phyloP scores from a whole-genome alignment of 2,797 vertebrate genomes.

The Rhinoraja longicauda region DNA sequence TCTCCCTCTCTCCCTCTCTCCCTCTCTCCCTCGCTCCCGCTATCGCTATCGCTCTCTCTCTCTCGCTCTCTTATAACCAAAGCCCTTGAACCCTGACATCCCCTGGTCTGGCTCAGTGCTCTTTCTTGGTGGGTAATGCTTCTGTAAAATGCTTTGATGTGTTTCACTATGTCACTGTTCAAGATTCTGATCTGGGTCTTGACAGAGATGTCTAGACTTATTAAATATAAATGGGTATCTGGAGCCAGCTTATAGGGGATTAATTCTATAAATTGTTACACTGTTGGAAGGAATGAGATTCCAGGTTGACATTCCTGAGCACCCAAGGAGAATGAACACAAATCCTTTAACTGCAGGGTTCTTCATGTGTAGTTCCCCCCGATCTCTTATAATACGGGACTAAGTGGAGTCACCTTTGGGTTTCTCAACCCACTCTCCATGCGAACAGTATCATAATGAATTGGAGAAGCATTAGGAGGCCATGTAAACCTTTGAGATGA shows the following conservation, averaged over 20 bases:
- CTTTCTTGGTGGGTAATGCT: background rate
- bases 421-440: background rate
- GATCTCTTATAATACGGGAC: no score
- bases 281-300: background rate
- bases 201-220: background rate
- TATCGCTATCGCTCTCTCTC: background rate
- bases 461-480: no score
- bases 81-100: background rate
- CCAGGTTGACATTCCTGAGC: background rate
- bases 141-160: background rate
- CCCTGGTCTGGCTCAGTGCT: background rate
- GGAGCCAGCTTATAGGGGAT: background rate
- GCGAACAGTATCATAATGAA: background rate
- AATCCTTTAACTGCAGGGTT: background rate
- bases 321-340: background rate
- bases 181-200: background rate
- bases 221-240: background rate
- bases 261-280: background rate
- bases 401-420: background rate
- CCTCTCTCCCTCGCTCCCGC: no score
- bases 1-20: background rate
- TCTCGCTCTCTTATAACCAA: background rate
- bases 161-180: background rate
- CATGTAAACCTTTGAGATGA: no score
- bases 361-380: background rate